Evolutionary conservation across 1,140 invertebrate genomes (phyloP).

Genomic region (Lasioglossum baleicum): DNA sequence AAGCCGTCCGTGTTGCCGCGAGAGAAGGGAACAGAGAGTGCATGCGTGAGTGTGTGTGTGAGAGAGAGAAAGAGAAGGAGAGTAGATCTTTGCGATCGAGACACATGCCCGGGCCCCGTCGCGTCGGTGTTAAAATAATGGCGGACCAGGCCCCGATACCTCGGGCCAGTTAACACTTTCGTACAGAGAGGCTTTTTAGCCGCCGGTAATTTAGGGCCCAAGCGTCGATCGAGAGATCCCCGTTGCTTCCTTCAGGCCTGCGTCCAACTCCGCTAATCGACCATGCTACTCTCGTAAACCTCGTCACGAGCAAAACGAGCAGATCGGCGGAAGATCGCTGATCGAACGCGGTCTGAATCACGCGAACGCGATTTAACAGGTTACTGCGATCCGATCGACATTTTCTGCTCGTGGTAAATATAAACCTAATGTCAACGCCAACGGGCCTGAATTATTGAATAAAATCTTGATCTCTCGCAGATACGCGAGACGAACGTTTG

Average conservation of each 20-base stretch:
- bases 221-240: constrained; percentile 33
- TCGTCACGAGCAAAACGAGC: not conserved
- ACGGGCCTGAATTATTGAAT: no score
- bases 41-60: no score
- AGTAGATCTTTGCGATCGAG: not conserved
- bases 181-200: constrained; percentile 26
- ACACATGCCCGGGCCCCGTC: not conserved
- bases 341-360: not conserved
- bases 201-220: constrained; percentile 28
- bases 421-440: no score
- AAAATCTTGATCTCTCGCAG: no score
- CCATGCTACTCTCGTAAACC: constrained; percentile 4
- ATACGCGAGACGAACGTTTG: no score
- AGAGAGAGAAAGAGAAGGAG: no score
- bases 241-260: not conserved
- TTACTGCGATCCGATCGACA: not conserved
- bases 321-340: no score
- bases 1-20: constrained; percentile 19
- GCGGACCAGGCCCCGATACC: not conserved
- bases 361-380: not conserved
- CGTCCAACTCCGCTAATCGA: constrained; percentile 11
- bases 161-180: constrained; percentile 29
- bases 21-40: not conserved
- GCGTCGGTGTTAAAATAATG: constrained; percentile 30
- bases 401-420: not conserved